Base-by-base conservation (phyloP, 2,113 vertebrate genomes). In the Ameiurus melas region DNA sequence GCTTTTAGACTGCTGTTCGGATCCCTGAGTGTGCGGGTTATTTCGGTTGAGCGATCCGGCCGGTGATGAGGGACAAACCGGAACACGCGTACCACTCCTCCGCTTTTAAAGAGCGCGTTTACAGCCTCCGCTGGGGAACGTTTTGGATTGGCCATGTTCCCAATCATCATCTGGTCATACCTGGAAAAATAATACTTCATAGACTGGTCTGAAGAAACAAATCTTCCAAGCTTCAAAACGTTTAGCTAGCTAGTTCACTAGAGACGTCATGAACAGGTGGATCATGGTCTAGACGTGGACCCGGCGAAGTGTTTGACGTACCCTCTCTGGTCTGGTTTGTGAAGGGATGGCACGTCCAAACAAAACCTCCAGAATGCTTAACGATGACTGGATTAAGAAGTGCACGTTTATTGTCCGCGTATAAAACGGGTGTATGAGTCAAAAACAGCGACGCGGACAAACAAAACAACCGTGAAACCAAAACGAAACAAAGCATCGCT, bases 1-100 rank as follows among this genome's bases (percentile, higher is more conserved):
- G 78, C 62, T 82, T 87, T 82, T 82, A 87, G 86, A 58, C 82
- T 43, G 33, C 47, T 70, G 22, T 20, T 22, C 19, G 66, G 79
- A 30, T 73, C 79, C 53, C 86, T 73, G 66, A 87, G 86, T n/a
- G 22, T n/a, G 2, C 25, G 13, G 17, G 16, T 87, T 73, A 39
- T 87, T 83, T 33, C 39, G 36, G 79, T 58, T 83, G 53, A 73
- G 53, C 20, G 85, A 80, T 51, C 58, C 12, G 16, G 13, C 33
- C 17, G 7, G 36, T 10, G 19, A 14, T 10, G 55, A 87, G 79
- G 30, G 51, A 71, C 62, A 58, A n/a, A 70, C 22, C 30, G 53
- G 1, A n/a, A 70, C 86, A 51, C 7, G 0, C 25, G 20, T 27
- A 16, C 30, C 30, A 73, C 39, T 53, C 57, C 75, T n/a, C 22